Percentiles rank a stretch among this genome's conserved stretches.
These are phyloP conservation scores for Gymnorhina tibicen DNA, from an alignment of 2,113 vertebrate genomes.

Conservation along the genomic window DNA sequence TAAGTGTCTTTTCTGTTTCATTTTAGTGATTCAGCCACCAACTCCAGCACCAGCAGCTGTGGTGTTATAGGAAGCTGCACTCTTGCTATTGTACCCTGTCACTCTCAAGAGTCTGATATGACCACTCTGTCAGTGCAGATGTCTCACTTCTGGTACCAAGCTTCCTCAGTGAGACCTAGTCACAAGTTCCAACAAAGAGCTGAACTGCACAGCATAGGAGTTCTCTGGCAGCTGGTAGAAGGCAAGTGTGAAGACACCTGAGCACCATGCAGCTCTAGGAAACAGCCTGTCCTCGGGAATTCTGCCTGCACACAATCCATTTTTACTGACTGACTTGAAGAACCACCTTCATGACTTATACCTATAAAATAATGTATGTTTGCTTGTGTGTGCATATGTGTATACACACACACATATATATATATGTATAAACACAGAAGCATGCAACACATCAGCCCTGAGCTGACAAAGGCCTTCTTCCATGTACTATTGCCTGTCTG, in stretches of 20 bases:
- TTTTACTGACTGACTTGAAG: background rate
- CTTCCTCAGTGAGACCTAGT: background rate
- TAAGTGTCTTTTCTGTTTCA: background rate
- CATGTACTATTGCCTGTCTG: background rate
- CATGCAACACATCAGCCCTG: background rate
- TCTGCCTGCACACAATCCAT: background rate
- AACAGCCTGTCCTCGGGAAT: background rate
- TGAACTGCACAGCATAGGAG: background rate
- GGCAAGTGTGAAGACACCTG: background rate
- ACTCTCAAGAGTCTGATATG: background rate
- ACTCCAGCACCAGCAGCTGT: background rate
- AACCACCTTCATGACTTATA: background rate
- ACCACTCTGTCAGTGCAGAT: background rate
- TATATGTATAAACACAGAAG: background rate
- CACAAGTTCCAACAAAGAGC: background rate
- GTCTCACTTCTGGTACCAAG: background rate
- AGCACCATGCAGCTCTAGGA: background rate
- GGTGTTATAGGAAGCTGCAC: background rate
- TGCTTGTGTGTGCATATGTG: background rate
- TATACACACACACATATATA: no score
- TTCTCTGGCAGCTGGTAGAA: background rate
- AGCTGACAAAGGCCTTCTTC: background rate
- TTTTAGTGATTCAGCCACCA: background rate
- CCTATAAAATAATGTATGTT: background rate
- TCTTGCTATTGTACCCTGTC: background rate